Evolutionary conservation across 2,797 vertebrate species (phyloP), one percentile per base, ranked within the genome.

Genomic region (Rhyacichthys aspro): DNA sequence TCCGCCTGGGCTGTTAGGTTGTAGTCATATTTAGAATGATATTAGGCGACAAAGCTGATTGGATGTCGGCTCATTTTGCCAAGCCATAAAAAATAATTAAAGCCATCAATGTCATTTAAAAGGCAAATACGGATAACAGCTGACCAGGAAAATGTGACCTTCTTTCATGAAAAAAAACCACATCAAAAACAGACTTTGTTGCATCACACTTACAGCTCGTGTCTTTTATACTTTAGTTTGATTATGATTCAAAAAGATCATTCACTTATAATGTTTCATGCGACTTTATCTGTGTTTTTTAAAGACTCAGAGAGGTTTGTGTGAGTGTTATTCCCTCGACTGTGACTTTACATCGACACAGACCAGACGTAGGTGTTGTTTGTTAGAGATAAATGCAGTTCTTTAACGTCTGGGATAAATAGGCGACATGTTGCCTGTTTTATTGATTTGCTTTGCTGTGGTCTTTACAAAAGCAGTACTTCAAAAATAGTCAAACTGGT

Each of bases 321-420:
- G 23, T 28, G 23, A 28, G 9, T 38, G 8, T 38, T 46, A 12
- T 12, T 52, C 7, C 34, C 7, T 52, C 16, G 4, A 6, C 34
- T 19, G 49, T 37, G 11, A 37, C 15, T 34, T 34, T 37, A 16
- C 23, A 28, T 28, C 23, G 23, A 28, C 23, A 28, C 23, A 52
- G 15, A 52, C 49, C 33, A 52, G 37, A 52, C 49, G 48, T 52
- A 19, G 48, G 48, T 37, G 48, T 33, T 18, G 15, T 36, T 34
- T 11, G 34, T 38, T 52, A 15, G 18, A 52, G 34, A 52, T 37
- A 19, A 15, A 14, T 41, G 11, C 49, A 18, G 16, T 52, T 41
- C 11, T 41, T 41, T n/a, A 7, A 41, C 2, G 12, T 41, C 39
- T 41, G 23, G 3, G 23, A 28, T 3, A 52, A 37, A 52, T 52